Percentiles rank a stretch among this genome's conserved stretches.
Conservation (phyloP, 1,140 invertebrate species). For the Teleogryllus occipitalis region DNA sequence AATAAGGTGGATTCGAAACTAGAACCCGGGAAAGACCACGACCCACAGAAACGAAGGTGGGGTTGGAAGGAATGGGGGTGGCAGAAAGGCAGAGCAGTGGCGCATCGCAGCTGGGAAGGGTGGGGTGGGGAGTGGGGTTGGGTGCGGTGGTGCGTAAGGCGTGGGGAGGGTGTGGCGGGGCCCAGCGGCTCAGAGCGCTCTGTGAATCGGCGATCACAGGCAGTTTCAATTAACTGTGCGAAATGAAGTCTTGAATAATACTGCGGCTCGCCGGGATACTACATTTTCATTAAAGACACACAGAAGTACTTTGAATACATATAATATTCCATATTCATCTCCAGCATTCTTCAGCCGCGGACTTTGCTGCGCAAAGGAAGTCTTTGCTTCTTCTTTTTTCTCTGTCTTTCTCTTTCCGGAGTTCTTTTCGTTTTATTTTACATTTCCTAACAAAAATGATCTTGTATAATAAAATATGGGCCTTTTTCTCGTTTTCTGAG, state of each 20-base stretch:
- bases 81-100: no score
- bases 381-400: background rate
- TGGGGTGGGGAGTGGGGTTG: no score
- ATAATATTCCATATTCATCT: slow-evolving; percentile 5
- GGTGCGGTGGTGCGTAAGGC: no score
- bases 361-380: background rate
- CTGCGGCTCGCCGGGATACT: background rate
- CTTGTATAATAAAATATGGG: background rate
- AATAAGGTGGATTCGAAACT: no score
- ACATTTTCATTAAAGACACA: background rate
- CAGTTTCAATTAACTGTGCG: background rate
- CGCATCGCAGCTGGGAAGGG: no score
- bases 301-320: slow-evolving; percentile 5
- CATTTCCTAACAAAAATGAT: background rate
- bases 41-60: no score
- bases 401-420: background rate
- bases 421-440: background rate
- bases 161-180: no score
- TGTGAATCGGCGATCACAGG: slow-evolving; percentile 3
- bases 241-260: background rate
- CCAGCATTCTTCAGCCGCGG: background rate
- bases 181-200: background rate
- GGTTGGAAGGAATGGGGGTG: no score
- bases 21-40: no score
- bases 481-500: background rate